phyloP scores from a whole-genome alignment of 1,140 invertebrate genomes.

The Cephus cinctus region DNA sequence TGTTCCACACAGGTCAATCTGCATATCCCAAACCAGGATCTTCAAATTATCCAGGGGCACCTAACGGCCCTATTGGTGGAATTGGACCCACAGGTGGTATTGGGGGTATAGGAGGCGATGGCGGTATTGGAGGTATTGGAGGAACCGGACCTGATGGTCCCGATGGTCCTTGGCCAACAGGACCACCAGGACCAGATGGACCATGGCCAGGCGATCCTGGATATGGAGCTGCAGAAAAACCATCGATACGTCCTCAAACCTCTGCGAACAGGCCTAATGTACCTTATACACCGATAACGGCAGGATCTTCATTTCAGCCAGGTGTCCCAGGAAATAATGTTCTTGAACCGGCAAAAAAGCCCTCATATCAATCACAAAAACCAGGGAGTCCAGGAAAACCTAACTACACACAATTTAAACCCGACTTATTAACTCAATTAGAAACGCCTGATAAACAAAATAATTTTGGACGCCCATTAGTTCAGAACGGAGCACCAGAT shows the following conservation, averaged over 20 bases:
- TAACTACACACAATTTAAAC: too few species aligned
- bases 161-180: constrained; percentile 38
- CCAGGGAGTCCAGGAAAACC: too few species aligned
- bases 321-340: neutral
- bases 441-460: too few species aligned
- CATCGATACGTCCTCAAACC: too few species aligned
- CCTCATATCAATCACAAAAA: too few species aligned
- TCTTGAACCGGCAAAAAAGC: neutral
- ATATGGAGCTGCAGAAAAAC: constrained; percentile 23
- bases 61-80: constrained; percentile 12
- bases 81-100: constrained; percentile 13
- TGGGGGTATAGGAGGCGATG: constrained; percentile 23
- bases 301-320: constrained; percentile 1
- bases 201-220: constrained; percentile 46
- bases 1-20: too few species aligned
- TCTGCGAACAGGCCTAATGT: neutral
- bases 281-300: neutral
- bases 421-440: too few species aligned
- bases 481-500: too few species aligned
- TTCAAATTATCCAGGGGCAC: constrained; percentile 16
- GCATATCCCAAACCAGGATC: constrained; percentile 15
- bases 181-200: constrained; percentile 39
- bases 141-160: constrained; percentile 27
- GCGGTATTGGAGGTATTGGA: constrained; percentile 24
- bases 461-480: too few species aligned